Evolutionary conservation across 2,797 vertebrate genomes (phyloP), one percentile per base, ranked within the genome.

Genomic region (Peromyscus melanophrys): DNA sequence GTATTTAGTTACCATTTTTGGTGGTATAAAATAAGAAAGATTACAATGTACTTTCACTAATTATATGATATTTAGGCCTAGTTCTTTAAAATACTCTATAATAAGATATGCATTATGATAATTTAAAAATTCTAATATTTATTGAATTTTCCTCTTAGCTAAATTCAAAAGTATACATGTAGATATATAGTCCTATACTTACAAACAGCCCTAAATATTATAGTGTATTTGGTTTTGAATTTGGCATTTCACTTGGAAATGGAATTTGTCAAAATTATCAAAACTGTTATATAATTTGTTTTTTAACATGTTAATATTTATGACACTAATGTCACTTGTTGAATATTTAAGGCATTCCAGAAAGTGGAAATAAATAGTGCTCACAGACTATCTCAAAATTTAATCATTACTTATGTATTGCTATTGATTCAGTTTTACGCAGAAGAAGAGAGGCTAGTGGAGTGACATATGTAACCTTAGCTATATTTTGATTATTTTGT

Each of bases 351-450:
- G 11, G 1, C 37, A 65, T 89, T 19, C 3, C 4, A 77, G 1
- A 40, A 81, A 73, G 0, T 63, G 11, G 34, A 2, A 25, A 40
- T 40, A 40, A 40, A 40, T 40, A 40, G 40, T 80, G 23, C 2
- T 85, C 29, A 75, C 7, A 91, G 16, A 69, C 78, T 63, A 77
- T 65, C 10, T 78, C 27, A 96, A 52, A 96, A 73, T 77, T 69
- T 31, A 40, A 46, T 34, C 52, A 6, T 0, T n/a, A 8, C 71
- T 90, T 57, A 29, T 78, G 1, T 10, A 37, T 16, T 84, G 16
- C 31, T 65, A 65, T 52, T 25, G 40, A 73, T 17, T 82, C 21
- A 37, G 5, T 81, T 89, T 94, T 89, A 61, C 1, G 71, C 3
- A 67, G 78, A 34, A 95, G 0, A 10, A 89, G 81, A 84, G 5